Evolutionary conservation across 2,797 vertebrate genomes (phyloP), one percentile per base, ranked within the genome.

Genomic region (Moxostoma hubbsi): DNA sequence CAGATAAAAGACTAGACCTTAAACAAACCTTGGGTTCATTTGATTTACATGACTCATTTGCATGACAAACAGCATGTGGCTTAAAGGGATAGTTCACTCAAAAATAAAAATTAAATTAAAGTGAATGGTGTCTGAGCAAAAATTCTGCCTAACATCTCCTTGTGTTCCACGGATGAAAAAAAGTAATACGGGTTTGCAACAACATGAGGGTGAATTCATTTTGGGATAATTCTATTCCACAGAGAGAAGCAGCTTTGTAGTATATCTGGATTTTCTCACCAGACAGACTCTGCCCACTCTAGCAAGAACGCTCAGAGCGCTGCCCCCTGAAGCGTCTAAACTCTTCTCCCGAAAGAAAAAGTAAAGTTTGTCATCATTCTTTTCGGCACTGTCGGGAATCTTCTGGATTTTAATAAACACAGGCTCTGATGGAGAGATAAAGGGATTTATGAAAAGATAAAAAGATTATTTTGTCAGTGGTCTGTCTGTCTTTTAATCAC

Each of bases 341-440:
- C 89, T 91, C 75, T 91, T 90, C 84, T 93, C 92, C 16, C 91
- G 87, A 83, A 93, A 93, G 78, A 93, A 92, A 82, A 93, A 91
- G 58, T 93, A 93, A 9, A 93, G 87, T 80, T 93, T 93, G 83
- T 93, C 91, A 5, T 93, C 92, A 57, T 90, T 92, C 83, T 84
- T 88, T 73, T 92, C 89, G 1, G 89, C 86, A 71, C 91, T 92
- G 80, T 93, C 92, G 0, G 91, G 90, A 79, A 93, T 91, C 82
- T 90, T 84, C 50, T 86, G 89, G 47, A 92, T 90, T 68, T 90
- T 87, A 74, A 93, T 83, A 86, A 93, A 93, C 68, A 92, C 89
- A 0, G 92, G 92, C 24, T 93, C 92, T 93, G 62, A 59, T 11
- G 62, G 72, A 64, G 59, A 80, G n/a, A 61, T 46, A 50, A 18